Conservation (phyloP, 2,797 vertebrate species). For the Urocyon cinereoargenteus region DNA sequence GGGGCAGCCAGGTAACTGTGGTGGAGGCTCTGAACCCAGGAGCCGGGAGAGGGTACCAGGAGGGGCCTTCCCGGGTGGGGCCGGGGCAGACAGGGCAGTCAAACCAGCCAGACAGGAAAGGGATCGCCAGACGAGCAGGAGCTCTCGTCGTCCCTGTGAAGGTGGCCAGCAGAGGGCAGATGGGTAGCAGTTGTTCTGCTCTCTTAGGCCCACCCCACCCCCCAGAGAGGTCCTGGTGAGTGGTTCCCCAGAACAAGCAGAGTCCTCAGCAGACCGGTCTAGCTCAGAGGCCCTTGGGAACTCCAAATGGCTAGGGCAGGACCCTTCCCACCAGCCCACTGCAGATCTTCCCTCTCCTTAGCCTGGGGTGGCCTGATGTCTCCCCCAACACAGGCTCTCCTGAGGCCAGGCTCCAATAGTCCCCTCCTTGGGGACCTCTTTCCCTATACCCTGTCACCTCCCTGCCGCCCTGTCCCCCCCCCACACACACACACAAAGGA, state of each 20-base stretch:
- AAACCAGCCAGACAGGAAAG: slow-evolving; percentile 68
- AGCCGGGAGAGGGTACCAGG: not conserved
- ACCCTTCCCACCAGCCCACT: not conserved
- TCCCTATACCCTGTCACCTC: not conserved
- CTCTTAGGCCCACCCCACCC: not conserved
- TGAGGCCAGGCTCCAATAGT: not conserved
- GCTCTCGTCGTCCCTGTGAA: not conserved
- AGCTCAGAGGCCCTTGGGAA: not conserved
- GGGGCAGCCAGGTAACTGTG: not conserved
- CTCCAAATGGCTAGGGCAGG: not conserved
- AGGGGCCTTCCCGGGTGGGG: slow-evolving; percentile 47
- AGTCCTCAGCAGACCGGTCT: not conserved
- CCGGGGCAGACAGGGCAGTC: not conserved
- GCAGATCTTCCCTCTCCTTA: not conserved
- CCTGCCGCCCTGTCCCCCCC: not conserved
- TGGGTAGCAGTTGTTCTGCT: not conserved
- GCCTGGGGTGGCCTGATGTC: not conserved
- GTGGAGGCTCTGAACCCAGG: not conserved
- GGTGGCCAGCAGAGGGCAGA: not conserved
- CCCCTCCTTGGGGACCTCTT: not conserved
- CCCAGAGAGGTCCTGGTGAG: not conserved
- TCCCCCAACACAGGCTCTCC: not conserved
- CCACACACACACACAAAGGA: not conserved
- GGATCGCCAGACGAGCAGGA: not conserved
- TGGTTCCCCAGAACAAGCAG: not conserved